Evolutionary conservation across 2,797 vertebrate species (phyloP).

Genomic region (Linurgus olivaceus): DNA sequence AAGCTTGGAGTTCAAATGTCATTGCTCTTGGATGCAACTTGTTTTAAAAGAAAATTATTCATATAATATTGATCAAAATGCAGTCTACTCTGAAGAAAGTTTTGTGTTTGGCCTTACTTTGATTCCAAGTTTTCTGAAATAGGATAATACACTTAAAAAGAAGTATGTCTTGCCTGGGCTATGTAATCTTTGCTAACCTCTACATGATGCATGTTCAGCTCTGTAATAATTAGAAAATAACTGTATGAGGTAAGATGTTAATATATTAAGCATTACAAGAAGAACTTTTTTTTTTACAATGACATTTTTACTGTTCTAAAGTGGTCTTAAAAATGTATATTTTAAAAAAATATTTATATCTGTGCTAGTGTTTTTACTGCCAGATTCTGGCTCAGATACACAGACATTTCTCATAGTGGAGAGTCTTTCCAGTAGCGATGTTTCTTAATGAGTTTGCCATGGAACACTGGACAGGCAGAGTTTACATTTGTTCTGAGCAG

Average conservation of each 20-base stretch:
- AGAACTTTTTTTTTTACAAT: not conserved
- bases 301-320: not conserved
- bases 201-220: not conserved
- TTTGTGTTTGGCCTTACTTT: not conserved
- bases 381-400: not conserved
- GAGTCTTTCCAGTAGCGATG: not conserved
- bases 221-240: slow-evolving; percentile 7
- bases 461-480: not conserved
- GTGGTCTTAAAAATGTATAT: not conserved
- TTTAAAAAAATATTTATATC: not conserved
- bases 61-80: not conserved
- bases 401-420: not conserved
- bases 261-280: not conserved
- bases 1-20: not conserved
- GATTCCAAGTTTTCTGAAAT: not conserved
- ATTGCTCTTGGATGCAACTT: not conserved
- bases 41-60: not conserved
- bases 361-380: not conserved
- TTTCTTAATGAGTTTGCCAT: slow-evolving; percentile 12
- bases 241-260: slow-evolving; percentile 13
- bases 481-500: not conserved
- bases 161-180: not conserved
- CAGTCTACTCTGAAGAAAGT: not conserved
- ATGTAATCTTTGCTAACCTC: not conserved
- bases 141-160: not conserved